phyloP scores from a whole-genome alignment of 2,113 vertebrate species.

The Montifringilla adamsi region DNA sequence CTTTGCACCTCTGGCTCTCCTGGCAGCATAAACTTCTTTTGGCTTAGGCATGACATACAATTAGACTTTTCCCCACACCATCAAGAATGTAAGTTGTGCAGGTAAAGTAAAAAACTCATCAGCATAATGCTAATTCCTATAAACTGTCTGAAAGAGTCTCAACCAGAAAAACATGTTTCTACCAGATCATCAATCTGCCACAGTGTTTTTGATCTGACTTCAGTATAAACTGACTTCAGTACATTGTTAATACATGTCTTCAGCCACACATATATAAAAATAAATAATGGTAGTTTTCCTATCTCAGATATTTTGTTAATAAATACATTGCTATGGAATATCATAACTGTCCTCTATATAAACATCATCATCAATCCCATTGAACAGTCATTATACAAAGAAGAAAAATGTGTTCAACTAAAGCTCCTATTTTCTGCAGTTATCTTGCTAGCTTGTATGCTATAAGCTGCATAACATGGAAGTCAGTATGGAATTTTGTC shows the following conservation, averaged over 20 bases:
- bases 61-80: background rate
- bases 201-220: background rate
- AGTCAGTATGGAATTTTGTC: background rate
- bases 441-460: accelerated
- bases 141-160: background rate
- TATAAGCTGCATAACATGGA: background rate
- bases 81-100: background rate
- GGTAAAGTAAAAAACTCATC: background rate
- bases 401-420: background rate
- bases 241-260: background rate
- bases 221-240: background rate
- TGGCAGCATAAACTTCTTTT: background rate
- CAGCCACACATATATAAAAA: background rate
- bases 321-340: background rate
- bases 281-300: background rate
- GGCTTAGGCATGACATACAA: background rate
- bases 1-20: background rate
- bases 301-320: background rate
- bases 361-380: background rate
- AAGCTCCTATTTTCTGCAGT: background rate
- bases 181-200: background rate
- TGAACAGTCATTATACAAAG: background rate
- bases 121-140: background rate
- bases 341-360: background rate
- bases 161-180: background rate